Base-by-base conservation (phyloP, 1,140 invertebrate species). In the Ceratina japonica region DNA sequence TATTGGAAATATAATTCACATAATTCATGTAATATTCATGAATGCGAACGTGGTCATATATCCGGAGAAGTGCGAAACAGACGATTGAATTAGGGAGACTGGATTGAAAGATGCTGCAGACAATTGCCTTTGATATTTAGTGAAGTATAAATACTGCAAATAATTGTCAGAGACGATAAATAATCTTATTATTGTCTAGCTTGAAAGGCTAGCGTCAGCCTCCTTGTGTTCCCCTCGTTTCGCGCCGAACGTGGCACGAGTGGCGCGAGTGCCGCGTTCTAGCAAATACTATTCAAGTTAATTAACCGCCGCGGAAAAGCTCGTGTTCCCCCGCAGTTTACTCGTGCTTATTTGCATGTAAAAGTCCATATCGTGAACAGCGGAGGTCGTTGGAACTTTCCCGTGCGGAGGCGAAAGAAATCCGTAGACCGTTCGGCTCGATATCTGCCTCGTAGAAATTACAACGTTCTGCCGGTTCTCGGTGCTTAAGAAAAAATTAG, bases 131-230 rank as follows among this genome's bases (percentile, higher is more conserved):
- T 75, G 76, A 81, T 78, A 71, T 49, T 73, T 56, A 84, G 75
- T 77, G 24, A 66, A 79, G 84, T 87, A 89, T 90, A 91, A 91
- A 90, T 90, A 91, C 88, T 31, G 27, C 27, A 31, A 31, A 31
- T 4, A 31, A 31, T 31, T 31, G 27, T 31, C 2, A 31, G 1
- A 4, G 27, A 31, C 4, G 27, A 31, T 31, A 31, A 86, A 86
- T 88, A 90, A 90, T 90, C 88, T 91, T 90, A 89, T 91, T 91
- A 89, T 89, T 89, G 87, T 86, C 84, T 75, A 84, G 88, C 76
- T 80, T 79, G 83, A 20, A 51, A 70, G 80, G 75, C 76, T 84
- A 75, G 82, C 81, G 86, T 87, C 79, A 86, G 83, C 85, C 51
- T 51, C 64, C 83, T 80, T 83, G 76, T 88, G 86, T 87, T 90